A percentile compares a stretch with the other conserved stretches of the same genome.
Conservation (phyloP, 2,113 vertebrate species). For the Lampris incognitus region DNA sequence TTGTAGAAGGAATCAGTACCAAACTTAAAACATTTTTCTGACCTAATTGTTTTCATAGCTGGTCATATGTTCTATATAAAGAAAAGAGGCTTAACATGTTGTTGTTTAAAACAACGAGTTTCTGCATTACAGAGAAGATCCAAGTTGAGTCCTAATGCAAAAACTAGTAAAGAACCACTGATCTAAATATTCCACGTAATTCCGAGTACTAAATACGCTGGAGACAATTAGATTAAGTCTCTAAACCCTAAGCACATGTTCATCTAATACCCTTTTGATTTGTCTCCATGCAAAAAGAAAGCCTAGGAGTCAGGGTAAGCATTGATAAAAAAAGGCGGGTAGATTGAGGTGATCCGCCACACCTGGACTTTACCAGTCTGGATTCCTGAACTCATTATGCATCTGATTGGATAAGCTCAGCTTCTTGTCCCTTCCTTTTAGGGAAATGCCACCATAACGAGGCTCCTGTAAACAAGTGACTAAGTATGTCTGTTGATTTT, state of each 20-base stretch:
- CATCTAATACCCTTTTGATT: not conserved
- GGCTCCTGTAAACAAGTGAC: constrained; percentile 6
- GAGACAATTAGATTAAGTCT: not conserved
- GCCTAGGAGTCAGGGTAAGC: not conserved
- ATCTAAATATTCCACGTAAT: not conserved
- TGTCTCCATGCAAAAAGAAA: not conserved
- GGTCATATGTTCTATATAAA: no score
- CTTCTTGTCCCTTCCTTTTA: not conserved
- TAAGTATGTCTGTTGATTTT: not conserved
- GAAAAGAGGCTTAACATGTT: not conserved
- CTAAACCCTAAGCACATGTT: constrained; percentile 1
- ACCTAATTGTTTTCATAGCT: no score
- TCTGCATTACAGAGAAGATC: not conserved
- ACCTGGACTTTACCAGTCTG: not conserved
- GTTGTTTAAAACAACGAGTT: not conserved
- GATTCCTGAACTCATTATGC: not conserved
- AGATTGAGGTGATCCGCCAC: constrained; percentile 9
- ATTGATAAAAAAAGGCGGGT: not conserved
- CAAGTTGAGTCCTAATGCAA: not conserved
- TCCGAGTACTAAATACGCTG: constrained; percentile 1
- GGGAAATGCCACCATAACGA: constrained; percentile 9
- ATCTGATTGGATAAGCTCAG: constrained; percentile 11
- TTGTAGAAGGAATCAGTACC: no score
- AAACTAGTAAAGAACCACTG: not conserved
- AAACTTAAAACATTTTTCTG: no score